Conservation (phyloP, 2,888 invertebrate species). For the Drosophila merina region DNA sequence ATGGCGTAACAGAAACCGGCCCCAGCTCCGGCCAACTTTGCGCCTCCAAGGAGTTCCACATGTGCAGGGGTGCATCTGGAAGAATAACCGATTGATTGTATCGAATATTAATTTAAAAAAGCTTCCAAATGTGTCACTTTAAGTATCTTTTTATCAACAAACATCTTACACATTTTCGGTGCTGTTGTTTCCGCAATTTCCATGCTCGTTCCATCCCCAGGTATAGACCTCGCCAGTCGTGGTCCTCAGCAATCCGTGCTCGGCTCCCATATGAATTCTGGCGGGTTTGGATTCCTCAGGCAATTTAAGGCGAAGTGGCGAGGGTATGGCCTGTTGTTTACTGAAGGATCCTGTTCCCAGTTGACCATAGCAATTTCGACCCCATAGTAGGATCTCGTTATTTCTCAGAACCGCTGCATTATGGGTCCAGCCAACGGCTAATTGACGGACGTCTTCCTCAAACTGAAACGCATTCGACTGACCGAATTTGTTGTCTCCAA, state of each 20-base stretch:
- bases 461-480: constrained; percentile 86
- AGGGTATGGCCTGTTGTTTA: constrained; percentile 78
- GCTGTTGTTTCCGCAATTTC: constrained; percentile 90
- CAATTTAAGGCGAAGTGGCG: constrained; percentile 65
- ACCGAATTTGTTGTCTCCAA: constrained; percentile 94
- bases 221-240: constrained; percentile 88
- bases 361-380: constrained; percentile 92
- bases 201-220: constrained; percentile 97
- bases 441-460: constrained; percentile 85
- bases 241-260: constrained; percentile 90
- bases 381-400: constrained; percentile 90
- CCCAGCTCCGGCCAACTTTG: constrained; percentile 79
- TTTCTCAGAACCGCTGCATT: constrained; percentile 87
- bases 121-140: too few relatives aligned
- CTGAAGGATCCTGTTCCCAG: constrained; percentile 85
- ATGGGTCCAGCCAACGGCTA: constrained; percentile 91
- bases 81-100: constrained; percentile 10
- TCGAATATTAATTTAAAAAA: background rate
- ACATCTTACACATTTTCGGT: constrained; percentile 82
- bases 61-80: constrained; percentile 75
- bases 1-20: constrained; percentile 83
- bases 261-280: constrained; percentile 87
- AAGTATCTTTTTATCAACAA: too few relatives aligned
- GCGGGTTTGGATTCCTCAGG: constrained; percentile 62
- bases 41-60: constrained; percentile 71